Evolutionary conservation across 2,797 vertebrate species (phyloP).

Genomic region (Paguma larvata): DNA sequence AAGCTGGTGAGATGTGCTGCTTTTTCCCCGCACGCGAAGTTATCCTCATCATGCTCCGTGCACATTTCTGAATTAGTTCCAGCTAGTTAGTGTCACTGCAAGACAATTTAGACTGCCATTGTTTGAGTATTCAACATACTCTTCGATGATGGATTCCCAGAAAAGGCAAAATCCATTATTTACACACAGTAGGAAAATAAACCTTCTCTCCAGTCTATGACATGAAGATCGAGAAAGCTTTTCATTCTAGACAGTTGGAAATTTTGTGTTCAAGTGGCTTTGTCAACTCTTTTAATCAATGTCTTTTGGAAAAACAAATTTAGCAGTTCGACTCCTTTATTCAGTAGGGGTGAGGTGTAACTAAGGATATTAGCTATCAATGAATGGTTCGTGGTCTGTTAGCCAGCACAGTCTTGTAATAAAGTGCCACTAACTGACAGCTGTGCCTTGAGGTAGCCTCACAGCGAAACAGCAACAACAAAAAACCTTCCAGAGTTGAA

Average conservation of each 20-base stretch:
- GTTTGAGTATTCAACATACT: constrained; percentile 86
- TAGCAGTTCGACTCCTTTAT: constrained; percentile 86
- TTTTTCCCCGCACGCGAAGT: constrained; percentile 70
- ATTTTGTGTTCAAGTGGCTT: constrained; percentile 89
- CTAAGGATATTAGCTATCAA: constrained; percentile 88
- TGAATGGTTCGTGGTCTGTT: constrained; percentile 86
- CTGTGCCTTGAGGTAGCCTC: constrained; percentile 74
- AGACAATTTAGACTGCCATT: constrained; percentile 89
- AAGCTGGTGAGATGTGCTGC: constrained; percentile 79
- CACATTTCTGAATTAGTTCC: constrained; percentile 91
- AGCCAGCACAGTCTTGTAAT: constrained; percentile 85
- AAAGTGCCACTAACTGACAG: constrained; percentile 86
- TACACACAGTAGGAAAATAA: constrained; percentile 90
- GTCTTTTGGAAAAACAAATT: constrained; percentile 88
- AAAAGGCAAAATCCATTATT: constrained; percentile 90
- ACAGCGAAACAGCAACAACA: constrained; percentile 58
- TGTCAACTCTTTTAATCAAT: constrained; percentile 89
- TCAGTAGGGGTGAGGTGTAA: constrained; percentile 85
- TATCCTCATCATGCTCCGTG: constrained; percentile 83
- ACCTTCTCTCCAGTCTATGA: constrained; percentile 81
- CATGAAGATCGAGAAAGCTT: constrained; percentile 86
- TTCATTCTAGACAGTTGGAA: constrained; percentile 88
- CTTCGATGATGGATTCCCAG: constrained; percentile 89
- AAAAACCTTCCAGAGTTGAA: constrained; percentile 62
- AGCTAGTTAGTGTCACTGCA: constrained; percentile 90